Base-by-base conservation (phyloP, 2,113 vertebrate genomes). In the Aphyosemion australe region DNA sequence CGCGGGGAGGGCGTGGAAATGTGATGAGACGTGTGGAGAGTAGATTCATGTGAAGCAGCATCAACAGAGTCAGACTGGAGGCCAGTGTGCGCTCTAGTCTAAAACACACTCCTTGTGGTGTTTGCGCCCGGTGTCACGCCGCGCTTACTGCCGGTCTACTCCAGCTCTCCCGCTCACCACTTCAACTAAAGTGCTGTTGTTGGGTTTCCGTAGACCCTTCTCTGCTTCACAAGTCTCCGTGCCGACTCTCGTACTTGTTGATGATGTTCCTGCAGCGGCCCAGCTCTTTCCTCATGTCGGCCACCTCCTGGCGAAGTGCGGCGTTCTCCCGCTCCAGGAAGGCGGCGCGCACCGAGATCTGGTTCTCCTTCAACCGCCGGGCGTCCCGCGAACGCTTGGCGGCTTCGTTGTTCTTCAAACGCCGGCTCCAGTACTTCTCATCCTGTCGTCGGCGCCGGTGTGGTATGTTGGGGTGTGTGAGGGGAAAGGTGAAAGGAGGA, bases 401-500 rank as follows among this genome's bases (percentile, higher is more conserved):
- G 0, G 97, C 97, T 93, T 98, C 96, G 87, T 99, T 99, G 95
- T 99, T 99, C 93, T 99, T 99, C 84, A 94, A 95, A 21, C 97
- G 97, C 55, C 97, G 89, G 32, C 91, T 93, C 97, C 97, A 99
- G 94, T 99, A 99, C 82, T 96, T 99, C 88, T 99, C 96, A 21
- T 99, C 97, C 97, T 99, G 54, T 60, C 2, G 0, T 9, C 32
- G 0, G 52, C 21, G 1, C 10, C 1, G 59, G 73, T 21, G 53
- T 65, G 66, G 74, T 52, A 56, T 84, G 74, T 80, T 68, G 69
- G 65, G 72, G 62, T 65, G 79, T 78, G 78, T 74, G 75, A 60
- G 64, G 39, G 46, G 21, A 69, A 46, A 74, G 60, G 26, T 52
- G 52, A 69, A 56, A 65, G 43, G 63, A 37, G 60, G 55, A 52